phyloP scores from a whole-genome alignment of 92 coral and sea anemone genomes.

The Zoanthus solanderi region DNA sequence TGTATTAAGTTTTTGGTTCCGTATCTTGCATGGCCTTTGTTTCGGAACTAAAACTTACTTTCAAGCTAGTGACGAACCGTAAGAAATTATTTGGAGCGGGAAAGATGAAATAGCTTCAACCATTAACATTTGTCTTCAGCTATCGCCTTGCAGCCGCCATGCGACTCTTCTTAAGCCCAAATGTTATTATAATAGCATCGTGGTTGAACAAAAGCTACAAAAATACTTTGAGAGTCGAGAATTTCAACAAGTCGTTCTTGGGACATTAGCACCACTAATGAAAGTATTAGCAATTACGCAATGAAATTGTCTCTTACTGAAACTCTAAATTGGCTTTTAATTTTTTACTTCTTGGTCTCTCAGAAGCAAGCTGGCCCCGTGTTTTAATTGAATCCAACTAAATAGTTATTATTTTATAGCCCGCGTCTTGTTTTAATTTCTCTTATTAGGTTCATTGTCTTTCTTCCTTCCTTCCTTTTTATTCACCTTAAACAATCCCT shows the following conservation, averaged over 20 bases:
- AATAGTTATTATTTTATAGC: background rate
- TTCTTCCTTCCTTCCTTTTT: background rate
- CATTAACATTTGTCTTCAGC: background rate
- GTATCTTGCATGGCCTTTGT: too few relatives aligned
- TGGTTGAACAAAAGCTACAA: background rate
- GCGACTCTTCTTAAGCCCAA: background rate
- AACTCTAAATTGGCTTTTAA: background rate
- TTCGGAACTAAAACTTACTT: too few relatives aligned
- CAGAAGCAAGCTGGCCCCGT: background rate
- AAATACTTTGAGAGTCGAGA: background rate
- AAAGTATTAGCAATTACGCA: constrained; percentile 8
- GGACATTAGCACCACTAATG: constrained; percentile 2
- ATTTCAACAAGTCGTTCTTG: background rate
- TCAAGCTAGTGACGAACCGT: too few relatives aligned
- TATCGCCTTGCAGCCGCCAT: background rate
- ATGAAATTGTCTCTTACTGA: background rate
- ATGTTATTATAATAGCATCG: too few relatives aligned
- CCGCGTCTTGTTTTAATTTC: background rate
- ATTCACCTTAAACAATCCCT: background rate
- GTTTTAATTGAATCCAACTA: background rate
- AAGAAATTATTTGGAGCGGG: too few relatives aligned
- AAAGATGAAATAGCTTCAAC: too few relatives aligned
- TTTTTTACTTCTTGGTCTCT: background rate
- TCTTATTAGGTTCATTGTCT: background rate
- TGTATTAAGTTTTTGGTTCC: too few relatives aligned